Conservation (phyloP, 1,140 invertebrate genomes). For the Halesus radiatus region DNA sequence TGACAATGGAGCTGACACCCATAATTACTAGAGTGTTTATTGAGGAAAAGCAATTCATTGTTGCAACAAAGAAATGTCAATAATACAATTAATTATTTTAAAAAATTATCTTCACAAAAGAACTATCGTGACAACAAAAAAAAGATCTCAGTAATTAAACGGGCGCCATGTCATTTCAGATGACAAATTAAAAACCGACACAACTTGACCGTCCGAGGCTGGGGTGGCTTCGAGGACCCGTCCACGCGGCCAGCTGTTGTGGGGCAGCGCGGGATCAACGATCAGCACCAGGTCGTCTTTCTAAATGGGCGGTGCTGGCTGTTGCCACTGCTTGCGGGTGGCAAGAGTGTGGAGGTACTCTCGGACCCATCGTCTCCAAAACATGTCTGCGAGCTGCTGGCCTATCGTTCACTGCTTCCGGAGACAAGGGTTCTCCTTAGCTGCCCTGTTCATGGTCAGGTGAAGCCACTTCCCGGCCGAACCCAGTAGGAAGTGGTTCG, state of each 20-base stretch:
- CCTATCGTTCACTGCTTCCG: slow-evolving; percentile 22
- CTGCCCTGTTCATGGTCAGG: not conserved
- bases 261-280: slow-evolving; percentile 33
- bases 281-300: slow-evolving; percentile 36
- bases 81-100: no score
- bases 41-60: no score
- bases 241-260: slow-evolving; percentile 48
- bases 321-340: slow-evolving; percentile 40
- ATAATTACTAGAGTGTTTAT: no score
- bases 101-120: no score
- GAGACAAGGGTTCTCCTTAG: not conserved
- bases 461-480: no score
- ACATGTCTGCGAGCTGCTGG: slow-evolving; percentile 55
- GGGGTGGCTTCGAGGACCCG: slow-evolving; percentile 5
- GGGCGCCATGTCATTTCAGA: no score
- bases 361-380: slow-evolving; percentile 58
- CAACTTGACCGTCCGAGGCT: not conserved
- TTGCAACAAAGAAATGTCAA: no score
- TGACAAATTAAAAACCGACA: no score
- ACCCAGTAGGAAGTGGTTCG: slow-evolving; percentile 33
- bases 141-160: no score
- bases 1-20: no score
- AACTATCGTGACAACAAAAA: no score
- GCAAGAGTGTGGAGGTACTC: slow-evolving; percentile 56
- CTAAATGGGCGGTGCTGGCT: not conserved